Base-by-base conservation (phyloP, 2,797 vertebrate genomes). In the Caiman crocodilus region DNA sequence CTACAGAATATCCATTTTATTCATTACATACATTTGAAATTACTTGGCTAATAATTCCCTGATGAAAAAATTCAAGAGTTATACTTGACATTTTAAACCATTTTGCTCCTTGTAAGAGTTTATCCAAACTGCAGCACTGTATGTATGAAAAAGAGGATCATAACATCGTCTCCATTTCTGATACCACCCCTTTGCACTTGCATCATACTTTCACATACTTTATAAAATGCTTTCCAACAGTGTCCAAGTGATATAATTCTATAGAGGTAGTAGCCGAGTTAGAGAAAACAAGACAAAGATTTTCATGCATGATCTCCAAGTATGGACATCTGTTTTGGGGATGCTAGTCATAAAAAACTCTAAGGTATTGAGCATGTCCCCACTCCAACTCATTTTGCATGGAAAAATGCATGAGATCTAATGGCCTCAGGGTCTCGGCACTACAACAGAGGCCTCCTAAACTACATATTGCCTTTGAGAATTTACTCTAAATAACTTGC, bases 11-110 rank as follows among this genome's bases (percentile, higher is more conserved):
- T 57, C 76, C 4, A 17, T 85, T 76, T 26, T 1, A 67, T 21
- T 88, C 76, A 80, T 32, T 56, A 90, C 82, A 61, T 60, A 90
- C 90, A 79, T 32, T 83, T 50, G 83, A 55, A 92, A 81, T 1
- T 2, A 76, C 23, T 30, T 83, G 7, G 74, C 14, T 50, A 60
- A 9, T 30, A 61, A 81, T 3, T 23, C 13, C 42, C 16, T 3
- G 1, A 6, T 26, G 30, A 1, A 1, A 11, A 65, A 77, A 42
- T 17, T 85, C 28, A 67, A 42, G 14, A 69, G 88, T 4, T 5
- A n/a, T 5, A 50, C 67, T 69, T 50, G 56, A 1, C 7, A 0
- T 65, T 63, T 84, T 2, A 0, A 0, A 1, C 42, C 3, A 0
- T 69, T 63, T 15, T 10, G 50, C 67, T 63, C 79, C 56, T 50